Percentiles rank a stretch among this genome's conserved stretches.
phyloP scores from a whole-genome alignment of 2,797 vertebrate species.

The Poeciliopsis paucimaculata region DNA sequence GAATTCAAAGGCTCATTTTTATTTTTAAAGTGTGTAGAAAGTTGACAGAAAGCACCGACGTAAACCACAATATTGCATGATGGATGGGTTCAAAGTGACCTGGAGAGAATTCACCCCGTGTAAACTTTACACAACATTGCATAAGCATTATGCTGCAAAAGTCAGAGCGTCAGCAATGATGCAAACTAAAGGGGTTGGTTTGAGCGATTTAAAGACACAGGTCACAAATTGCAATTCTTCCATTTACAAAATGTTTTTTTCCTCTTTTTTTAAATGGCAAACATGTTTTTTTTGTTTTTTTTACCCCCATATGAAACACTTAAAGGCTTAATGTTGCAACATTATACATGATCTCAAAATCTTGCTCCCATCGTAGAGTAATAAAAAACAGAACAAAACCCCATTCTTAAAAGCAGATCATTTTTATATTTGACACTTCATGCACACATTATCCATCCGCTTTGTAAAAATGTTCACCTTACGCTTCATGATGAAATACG shows the following conservation, averaged over 20 bases:
- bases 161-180: neutral
- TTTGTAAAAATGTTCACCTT: conserved; percentile 37
- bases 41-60: conserved; percentile 29
- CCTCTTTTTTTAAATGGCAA: neutral
- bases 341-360: conserved; percentile 18
- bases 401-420: conserved; percentile 10
- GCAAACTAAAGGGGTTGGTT: neutral
- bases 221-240: neutral
- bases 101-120: conserved; percentile 7
- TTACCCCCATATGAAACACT: conserved; percentile 9
- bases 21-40: conserved; percentile 45
- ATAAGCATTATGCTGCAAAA: conserved; percentile 41
- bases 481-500: conserved; percentile 31
- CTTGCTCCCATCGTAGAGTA: neutral
- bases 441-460: conserved; percentile 29
- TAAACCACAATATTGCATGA: conserved; percentile 29
- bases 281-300: neutral
- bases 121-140: conserved; percentile 54
- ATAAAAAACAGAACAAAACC: neutral
- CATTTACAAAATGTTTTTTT: conserved; percentile 23
- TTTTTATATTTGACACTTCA: conserved; percentile 43
- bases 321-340: conserved; percentile 3
- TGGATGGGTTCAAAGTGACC: conserved; percentile 24
- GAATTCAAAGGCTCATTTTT: conserved; percentile 44
- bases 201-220: neutral